A percentile compares a stretch with the other conserved stretches of the same genome.
Conservation (phyloP, 1,140 invertebrate species). For the Glossosoma conforme region DNA sequence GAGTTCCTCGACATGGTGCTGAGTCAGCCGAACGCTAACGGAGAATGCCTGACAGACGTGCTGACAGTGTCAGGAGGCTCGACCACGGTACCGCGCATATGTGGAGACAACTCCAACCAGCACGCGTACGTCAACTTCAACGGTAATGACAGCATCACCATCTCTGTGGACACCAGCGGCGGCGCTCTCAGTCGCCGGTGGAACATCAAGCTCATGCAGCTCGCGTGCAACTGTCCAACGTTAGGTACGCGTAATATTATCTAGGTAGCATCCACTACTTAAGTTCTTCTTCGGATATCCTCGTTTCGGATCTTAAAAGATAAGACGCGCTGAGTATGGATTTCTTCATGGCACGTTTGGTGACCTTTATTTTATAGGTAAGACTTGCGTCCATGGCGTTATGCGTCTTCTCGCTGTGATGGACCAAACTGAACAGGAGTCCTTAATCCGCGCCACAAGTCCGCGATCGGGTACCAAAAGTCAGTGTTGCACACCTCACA, state of each 20-base stretch:
- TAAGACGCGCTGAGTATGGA: too few relatives aligned
- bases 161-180: slow-evolving; percentile 60
- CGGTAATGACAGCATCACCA: slow-evolving; percentile 59
- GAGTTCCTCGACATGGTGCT: slow-evolving; percentile 71
- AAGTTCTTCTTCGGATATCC: too few relatives aligned
- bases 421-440: neutral
- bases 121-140: slow-evolving; percentile 77
- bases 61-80: slow-evolving; percentile 64
- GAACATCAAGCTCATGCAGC: slow-evolving; percentile 72
- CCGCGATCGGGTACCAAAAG: too few relatives aligned
- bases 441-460: too few relatives aligned
- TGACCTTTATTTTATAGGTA: too few relatives aligned
- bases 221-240: slow-evolving; percentile 63
- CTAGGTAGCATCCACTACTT: too few relatives aligned
- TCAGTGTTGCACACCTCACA: too few relatives aligned
- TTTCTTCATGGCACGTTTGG: too few relatives aligned
- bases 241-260: slow-evolving; percentile 52
- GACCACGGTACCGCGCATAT: slow-evolving; percentile 62
- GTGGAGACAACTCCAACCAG: slow-evolving; percentile 75
- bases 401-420: neutral
- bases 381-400: too few relatives aligned
- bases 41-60: slow-evolving; percentile 65
- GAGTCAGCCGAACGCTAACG: slow-evolving; percentile 66
- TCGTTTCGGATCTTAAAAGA: too few relatives aligned
- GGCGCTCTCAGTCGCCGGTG: slow-evolving; percentile 58